phyloP scores from a whole-genome alignment of 2,113 vertebrate species.

The Columba janthina region DNA sequence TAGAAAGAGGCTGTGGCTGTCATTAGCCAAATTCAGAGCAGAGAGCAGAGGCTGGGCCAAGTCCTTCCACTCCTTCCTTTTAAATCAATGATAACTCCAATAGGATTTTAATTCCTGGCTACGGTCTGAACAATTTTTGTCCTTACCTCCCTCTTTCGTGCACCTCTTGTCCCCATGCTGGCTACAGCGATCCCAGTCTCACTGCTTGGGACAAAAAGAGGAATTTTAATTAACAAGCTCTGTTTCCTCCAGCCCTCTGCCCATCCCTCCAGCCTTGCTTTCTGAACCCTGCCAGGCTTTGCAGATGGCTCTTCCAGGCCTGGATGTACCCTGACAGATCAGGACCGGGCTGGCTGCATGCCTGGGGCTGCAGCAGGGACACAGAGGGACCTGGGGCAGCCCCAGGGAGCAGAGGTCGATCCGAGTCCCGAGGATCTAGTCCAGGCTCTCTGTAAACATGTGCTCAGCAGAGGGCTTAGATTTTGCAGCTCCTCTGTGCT shows the following conservation, averaged over 20 bases:
- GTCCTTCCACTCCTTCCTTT: not conserved
- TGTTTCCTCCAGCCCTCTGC: not conserved
- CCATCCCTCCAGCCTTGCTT: not conserved
- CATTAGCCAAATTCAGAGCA: not conserved
- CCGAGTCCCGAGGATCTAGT: not conserved
- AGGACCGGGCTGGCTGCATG: not conserved
- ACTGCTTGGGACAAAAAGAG: not conserved
- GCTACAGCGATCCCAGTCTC: not conserved
- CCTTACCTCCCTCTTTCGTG: not conserved
- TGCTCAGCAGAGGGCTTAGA: not conserved
- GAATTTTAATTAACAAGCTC: not conserved
- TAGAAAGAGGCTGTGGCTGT: not conserved
- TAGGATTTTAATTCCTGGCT: not conserved
- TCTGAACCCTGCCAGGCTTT: not conserved
- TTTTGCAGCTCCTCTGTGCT: not conserved
- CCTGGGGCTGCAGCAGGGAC: not conserved
- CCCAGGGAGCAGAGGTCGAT: not conserved
- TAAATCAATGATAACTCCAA: not conserved
- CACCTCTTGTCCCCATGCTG: not conserved
- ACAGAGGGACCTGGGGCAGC: rapidly evolving
- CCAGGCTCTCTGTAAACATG: not conserved
- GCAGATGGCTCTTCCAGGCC: not conserved
- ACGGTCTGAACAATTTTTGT: not conserved
- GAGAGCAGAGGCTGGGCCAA: not conserved
- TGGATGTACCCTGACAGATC: not conserved